A percentile compares a stretch with the other conserved stretches of the same genome.
These are phyloP conservation scores for Monochamus alternatus DNA, from an alignment of 2,888 invertebrate genomes.

Conservation along the genomic window DNA sequence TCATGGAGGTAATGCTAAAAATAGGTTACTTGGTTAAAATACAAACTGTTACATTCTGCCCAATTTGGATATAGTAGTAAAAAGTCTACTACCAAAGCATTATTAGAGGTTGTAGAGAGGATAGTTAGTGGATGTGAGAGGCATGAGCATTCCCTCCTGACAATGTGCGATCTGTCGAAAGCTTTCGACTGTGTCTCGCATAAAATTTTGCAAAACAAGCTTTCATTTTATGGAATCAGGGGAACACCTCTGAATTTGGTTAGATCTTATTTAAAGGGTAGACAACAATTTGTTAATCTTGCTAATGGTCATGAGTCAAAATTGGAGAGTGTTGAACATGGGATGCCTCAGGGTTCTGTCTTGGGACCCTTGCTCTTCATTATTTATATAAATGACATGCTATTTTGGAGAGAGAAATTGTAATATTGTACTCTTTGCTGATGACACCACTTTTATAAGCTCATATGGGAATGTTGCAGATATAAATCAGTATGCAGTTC, in stretches of 20 bases:
- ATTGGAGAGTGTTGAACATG: slow-evolving; percentile 1
- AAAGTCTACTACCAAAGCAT: slow-evolving; percentile 19
- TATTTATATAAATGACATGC: slow-evolving; percentile 1
- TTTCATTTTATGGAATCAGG: slow-evolving; percentile 14
- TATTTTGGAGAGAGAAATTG: background rate
- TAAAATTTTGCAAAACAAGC: background rate
- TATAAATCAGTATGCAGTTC: background rate
- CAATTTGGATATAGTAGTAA: slow-evolving; percentile 24
- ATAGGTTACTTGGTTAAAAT: slow-evolving; percentile 22
- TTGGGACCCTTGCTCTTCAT: background rate
- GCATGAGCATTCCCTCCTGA: slow-evolving; percentile 14
- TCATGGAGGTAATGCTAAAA: slow-evolving; percentile 28
- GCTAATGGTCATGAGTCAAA: background rate
- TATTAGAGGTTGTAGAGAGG: slow-evolving; percentile 10
- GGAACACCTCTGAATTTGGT: background rate
- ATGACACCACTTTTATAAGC: background rate
- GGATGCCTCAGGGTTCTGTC: background rate
- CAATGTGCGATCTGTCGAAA: slow-evolving; percentile 28
- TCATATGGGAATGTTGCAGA: background rate
- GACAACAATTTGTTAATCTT: background rate
- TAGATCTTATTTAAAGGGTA: background rate
- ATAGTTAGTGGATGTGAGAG: slow-evolving; percentile 7
- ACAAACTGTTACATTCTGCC: slow-evolving; percentile 20
- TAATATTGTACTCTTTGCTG: background rate
- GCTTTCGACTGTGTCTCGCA: slow-evolving; percentile 16